Conservation (phyloP, 2,113 vertebrate genomes). For the Hippocampus abdominalis region DNA sequence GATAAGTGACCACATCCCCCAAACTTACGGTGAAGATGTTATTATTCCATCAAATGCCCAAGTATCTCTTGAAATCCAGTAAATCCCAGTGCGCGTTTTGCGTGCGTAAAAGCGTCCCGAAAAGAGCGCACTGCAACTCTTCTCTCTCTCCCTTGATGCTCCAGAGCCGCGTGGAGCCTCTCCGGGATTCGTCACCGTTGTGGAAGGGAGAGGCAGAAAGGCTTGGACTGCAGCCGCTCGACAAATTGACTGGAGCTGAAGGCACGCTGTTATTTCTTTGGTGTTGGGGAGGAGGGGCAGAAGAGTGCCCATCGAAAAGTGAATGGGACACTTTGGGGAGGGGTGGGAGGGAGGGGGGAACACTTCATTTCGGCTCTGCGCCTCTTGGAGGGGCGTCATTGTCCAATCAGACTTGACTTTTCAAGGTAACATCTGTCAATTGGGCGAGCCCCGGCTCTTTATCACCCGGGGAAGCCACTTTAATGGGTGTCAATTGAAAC, state of each 20-base stretch:
- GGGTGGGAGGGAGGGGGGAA: background rate
- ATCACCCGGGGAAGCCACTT: background rate
- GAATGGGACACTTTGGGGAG: constrained; percentile 65
- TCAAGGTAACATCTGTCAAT: constrained; percentile 3
- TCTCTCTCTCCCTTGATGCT: constrained; percentile 10
- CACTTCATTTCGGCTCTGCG: constrained; percentile 27
- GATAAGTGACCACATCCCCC: background rate
- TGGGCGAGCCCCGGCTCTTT: background rate
- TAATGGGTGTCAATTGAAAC: background rate
- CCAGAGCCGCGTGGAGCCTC: constrained; percentile 48
- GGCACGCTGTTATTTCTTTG: constrained; percentile 89
- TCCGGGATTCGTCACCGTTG: constrained; percentile 54
- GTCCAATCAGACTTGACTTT: constrained; percentile 28
- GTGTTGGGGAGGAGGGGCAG: constrained; percentile 84
- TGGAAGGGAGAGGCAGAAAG: constrained; percentile 61
- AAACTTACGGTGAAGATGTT: constrained; percentile 58
- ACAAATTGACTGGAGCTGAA: constrained; percentile 85
- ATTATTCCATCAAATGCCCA: constrained; percentile 60
- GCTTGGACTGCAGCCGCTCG: constrained; percentile 68
- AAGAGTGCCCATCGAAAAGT: constrained; percentile 57
- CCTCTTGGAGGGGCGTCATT: constrained; percentile 24
- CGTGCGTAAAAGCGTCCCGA: constrained; percentile 53
- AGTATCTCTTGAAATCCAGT: constrained; percentile 45
- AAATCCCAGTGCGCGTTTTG: constrained; percentile 51
- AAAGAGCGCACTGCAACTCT: constrained; percentile 34